Evolutionary conservation across 2,888 invertebrate genomes (phyloP), one percentile per base, ranked within the genome.

Genomic region (Erpobdella octoculata): DNA sequence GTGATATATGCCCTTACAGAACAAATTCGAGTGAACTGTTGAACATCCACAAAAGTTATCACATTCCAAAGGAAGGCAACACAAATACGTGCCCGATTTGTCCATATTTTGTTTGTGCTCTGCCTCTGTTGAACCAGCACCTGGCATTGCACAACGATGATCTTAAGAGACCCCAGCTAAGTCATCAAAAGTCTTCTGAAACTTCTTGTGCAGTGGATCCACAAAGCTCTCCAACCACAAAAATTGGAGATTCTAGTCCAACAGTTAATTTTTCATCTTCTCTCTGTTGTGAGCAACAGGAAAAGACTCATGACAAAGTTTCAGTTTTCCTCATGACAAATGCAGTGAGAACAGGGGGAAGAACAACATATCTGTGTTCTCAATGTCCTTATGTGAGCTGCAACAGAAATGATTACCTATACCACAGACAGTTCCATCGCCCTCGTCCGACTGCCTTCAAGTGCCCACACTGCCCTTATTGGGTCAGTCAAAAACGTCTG

Each of bases 321-420:
- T 58, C 65, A 6, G n/a, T 36, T 18, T 53, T 41, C 1, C 21
- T 15, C 8, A 37, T 66, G 48, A 28, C 65, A 15, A n/a, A 21
- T 9, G 61, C 72, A 2, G 25, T 36, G 5, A 58, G 70, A 18
- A 5, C 46, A 1, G 41, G 46, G 15, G 70, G 70, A 37, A 61
- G 61, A 35, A 68, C 65, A 25, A 35, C 65, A 15, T 90, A 91
- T 81, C 87, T 87, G 79, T 92, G 92, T 80, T 86, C 87, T 6
- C 88, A 88, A 71, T 92, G 92, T 81, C 91, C 92, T 0, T 92
- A 91, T 80, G 89, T 89, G 76, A 91, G 90, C 48, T 91, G 91
- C 80, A 91, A 90, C 81, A 91, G 90, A 82, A 90, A 90, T 36
- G 91, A 92, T 82, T 91, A 88, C 82, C 87, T 89, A 80, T 91